Evolutionary conservation across 2,113 vertebrate species (phyloP).

Genomic region (Romanogobio albipinnatus): DNA sequence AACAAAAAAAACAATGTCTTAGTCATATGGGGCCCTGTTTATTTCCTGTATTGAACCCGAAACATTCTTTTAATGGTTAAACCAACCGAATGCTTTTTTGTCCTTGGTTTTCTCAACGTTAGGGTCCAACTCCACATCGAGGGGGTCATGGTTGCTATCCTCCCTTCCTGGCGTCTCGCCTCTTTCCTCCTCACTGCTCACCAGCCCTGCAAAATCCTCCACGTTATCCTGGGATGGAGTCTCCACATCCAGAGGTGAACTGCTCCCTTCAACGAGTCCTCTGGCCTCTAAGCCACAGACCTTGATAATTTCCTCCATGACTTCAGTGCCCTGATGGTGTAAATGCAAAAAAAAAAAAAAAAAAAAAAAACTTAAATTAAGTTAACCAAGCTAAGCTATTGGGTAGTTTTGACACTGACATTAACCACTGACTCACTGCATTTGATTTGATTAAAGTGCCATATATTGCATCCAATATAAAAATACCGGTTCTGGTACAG

Average conservation of each 20-base stretch:
- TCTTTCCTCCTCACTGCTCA: conserved; percentile 74
- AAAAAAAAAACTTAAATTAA: neutral
- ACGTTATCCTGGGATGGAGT: conserved; percentile 74
- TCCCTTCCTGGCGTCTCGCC: conserved; percentile 89
- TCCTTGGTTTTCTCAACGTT: conserved; percentile 81
- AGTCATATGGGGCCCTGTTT: neutral
- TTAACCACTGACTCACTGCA: neutral
- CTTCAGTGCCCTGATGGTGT: conserved; percentile 67
- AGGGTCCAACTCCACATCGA: conserved; percentile 84
- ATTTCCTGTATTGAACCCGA: neutral
- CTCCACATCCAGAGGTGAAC: conserved; percentile 72
- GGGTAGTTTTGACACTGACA: neutral
- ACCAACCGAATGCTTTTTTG: conserved; percentile 85
- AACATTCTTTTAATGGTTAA: neutral
- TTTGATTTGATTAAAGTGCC: neutral
- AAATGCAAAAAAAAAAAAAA: conserved; percentile 19
- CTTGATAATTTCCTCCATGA: conserved; percentile 76
- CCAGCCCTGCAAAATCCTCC: conserved; percentile 64
- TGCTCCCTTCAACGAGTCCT: conserved; percentile 75
- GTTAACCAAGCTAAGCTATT: neutral
- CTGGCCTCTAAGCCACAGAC: conserved; percentile 78
- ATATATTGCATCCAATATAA: neutral
- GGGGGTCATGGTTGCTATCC: conserved; percentile 83
- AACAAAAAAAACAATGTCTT: neutral
- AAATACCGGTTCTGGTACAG: too few relatives aligned